Percentiles rank a stretch among this genome's conserved stretches.
phyloP scores from a whole-genome alignment of 2,113 vertebrate genomes.

The Gallinago jamesoni region DNA sequence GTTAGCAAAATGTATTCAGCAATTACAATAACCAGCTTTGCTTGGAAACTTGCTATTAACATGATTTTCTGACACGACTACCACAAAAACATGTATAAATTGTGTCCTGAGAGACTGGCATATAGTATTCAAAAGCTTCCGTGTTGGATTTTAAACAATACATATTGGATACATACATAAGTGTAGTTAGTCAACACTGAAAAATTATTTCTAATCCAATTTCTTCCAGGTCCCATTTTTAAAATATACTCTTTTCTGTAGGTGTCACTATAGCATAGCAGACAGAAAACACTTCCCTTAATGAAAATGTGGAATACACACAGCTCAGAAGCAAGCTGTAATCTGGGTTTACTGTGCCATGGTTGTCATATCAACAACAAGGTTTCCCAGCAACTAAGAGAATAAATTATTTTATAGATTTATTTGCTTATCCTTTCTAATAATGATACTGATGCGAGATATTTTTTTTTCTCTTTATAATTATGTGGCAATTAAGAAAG shows the following conservation, averaged over 20 bases:
- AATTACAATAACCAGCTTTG: conserved; percentile 11
- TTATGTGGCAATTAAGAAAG: conserved; percentile 67
- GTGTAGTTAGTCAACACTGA: neutral
- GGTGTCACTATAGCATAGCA: conserved; percentile 77
- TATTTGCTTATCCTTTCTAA: conserved; percentile 70
- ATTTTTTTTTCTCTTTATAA: neutral
- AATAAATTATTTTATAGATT: conserved; percentile 73
- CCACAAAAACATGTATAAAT: conserved; percentile 6
- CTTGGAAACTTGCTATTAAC: conserved; percentile 22
- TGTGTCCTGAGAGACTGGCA: neutral
- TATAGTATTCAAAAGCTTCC: neutral
- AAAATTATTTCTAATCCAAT: neutral
- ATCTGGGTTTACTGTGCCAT: conserved; percentile 66
- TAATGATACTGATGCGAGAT: conserved; percentile 59
- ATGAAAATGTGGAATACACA: conserved; percentile 33
- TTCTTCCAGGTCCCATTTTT: neutral
- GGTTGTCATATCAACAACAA: conserved; percentile 81
- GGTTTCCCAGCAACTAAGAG: conserved; percentile 76
- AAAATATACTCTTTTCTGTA: conserved; percentile 68
- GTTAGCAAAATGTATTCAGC: conserved; percentile 37
- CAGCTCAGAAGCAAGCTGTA: conserved; percentile 49
- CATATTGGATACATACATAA: neutral
- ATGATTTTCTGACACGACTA: conserved; percentile 24
- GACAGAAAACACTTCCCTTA: conserved; percentile 48
- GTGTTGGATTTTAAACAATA: neutral